A percentile compares a stretch with the other conserved stretches of the same genome.
phyloP scores from a whole-genome alignment of 2,113 vertebrate genomes.

The Protobothrops flavoviridis region DNA sequence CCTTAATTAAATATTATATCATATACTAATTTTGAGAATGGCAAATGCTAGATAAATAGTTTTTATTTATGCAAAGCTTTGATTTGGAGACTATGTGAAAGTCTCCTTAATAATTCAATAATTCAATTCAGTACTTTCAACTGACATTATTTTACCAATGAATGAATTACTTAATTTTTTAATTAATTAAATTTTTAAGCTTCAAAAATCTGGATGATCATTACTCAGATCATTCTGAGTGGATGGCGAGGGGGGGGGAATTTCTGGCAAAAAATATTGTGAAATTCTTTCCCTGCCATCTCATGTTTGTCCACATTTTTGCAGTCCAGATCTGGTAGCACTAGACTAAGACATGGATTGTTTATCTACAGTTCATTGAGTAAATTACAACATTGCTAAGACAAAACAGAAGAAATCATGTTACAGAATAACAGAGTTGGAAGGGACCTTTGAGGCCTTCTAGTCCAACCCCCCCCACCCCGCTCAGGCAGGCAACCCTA shows the following conservation, averaged over 20 bases:
- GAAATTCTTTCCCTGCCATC: background rate
- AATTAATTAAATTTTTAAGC: background rate
- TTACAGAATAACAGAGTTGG: background rate
- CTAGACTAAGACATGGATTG: background rate
- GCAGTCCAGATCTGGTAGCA: background rate
- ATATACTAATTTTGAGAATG: background rate
- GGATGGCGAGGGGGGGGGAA: fast-evolving
- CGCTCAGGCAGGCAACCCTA: too few species aligned
- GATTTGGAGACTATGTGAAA: background rate
- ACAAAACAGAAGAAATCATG: background rate
- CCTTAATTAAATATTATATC: background rate
- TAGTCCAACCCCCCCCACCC: too few species aligned
- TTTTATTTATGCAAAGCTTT: background rate
- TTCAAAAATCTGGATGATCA: background rate
- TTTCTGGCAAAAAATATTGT: background rate
- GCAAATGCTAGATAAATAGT: background rate
- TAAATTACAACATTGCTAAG: background rate
- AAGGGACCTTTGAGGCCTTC: too few species aligned
- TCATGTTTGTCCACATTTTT: background rate
- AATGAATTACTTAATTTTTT: background rate
- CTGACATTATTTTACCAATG: too few species aligned
- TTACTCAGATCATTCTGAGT: background rate
- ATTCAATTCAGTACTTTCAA: background rate
- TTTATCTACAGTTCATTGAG: background rate
- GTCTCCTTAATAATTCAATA: background rate